Base-by-base conservation (phyloP, 2,888 invertebrate genomes). In the Tetropium fuscum region DNA sequence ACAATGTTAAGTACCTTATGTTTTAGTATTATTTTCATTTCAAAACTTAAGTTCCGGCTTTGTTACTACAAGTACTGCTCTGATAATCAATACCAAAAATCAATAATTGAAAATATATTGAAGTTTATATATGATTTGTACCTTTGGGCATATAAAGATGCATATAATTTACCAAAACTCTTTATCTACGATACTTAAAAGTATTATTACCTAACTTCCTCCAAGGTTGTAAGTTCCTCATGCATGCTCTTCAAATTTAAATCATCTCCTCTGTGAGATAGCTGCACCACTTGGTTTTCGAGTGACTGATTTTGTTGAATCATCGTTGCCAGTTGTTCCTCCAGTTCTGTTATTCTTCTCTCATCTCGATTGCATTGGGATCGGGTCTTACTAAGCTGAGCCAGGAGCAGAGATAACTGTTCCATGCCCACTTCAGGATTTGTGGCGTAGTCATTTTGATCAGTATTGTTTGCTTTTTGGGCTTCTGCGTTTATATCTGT, bases 161-260 rank as follows among this genome's bases (percentile, higher is more conserved):
- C 11, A n/a, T 13, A 13, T 15, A 8, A 15, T 6, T 7, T 36
- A 6, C 15, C 13, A 36, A 10, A 1, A 15, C 11, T 13, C 13
- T 8, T 25, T n/a, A 27, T 44, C n/a, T 1, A 65, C 80, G n/a
- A n/a, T n/a, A n/a, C n/a, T n/a, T n/a, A n/a, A n/a, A n/a, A n/a
- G n/a, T n/a, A n/a, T n/a, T n/a, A n/a, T 79, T 83, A 92, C 92
- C 93, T 88, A 69, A 93, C 92, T 90, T 94, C 93, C 78, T 94
- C 93, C 70, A 93, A 85, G 66, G 92, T 90, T 53, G 88, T 89
- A 73, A 94, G 87, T 80, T 94, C 94, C 74, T 94, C 93, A 70
- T 94, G 93, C 82, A 92, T 87, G 51, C 89, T 90, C 79, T 91
- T 92, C 78, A 92, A 89, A 75, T 92, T 91, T 69, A 91, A 90